These are phyloP conservation scores for Dinoponera quadriceps DNA, from an alignment of 1,140 invertebrate genomes.

Conservation along the genomic window DNA sequence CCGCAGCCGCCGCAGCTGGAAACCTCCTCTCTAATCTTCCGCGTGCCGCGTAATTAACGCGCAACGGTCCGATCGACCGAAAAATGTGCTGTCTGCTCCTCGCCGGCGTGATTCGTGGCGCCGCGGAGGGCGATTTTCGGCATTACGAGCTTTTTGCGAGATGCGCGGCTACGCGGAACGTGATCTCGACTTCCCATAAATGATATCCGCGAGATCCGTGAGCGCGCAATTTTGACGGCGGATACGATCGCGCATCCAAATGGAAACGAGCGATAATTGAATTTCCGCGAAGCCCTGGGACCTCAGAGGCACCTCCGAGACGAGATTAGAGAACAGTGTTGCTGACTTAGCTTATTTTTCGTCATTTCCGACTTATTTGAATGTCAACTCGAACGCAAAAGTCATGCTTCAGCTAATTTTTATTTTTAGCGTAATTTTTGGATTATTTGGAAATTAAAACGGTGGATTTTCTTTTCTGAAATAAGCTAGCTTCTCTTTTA, in stretches of 20 bases:
- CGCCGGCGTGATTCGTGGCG: conserved; percentile 29
- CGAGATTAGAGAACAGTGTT: neutral
- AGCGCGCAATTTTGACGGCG: neutral
- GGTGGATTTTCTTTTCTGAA: no score
- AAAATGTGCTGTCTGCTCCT: conserved; percentile 39
- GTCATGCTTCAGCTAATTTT: no score
- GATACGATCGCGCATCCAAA: neutral
- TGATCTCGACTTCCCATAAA: neutral
- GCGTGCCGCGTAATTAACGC: conserved; percentile 54
- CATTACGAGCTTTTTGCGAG: no score
- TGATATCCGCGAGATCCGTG: neutral
- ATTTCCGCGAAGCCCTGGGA: neutral
- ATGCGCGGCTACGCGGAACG: no score
- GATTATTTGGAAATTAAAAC: no score
- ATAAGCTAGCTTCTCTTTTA: no score
- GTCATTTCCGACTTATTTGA: no score
- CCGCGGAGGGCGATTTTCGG: no score
- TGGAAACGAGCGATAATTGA: neutral
- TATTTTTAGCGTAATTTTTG: no score
- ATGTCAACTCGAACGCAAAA: no score
- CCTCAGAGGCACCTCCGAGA: neutral
- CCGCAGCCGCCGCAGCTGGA: neutral
- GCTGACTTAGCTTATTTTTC: no score
- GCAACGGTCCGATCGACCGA: conserved; percentile 53
- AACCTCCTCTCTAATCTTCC: conserved; percentile 48